phyloP scores from a whole-genome alignment of 2,888 invertebrate genomes.

The Brachypterus glaber region DNA sequence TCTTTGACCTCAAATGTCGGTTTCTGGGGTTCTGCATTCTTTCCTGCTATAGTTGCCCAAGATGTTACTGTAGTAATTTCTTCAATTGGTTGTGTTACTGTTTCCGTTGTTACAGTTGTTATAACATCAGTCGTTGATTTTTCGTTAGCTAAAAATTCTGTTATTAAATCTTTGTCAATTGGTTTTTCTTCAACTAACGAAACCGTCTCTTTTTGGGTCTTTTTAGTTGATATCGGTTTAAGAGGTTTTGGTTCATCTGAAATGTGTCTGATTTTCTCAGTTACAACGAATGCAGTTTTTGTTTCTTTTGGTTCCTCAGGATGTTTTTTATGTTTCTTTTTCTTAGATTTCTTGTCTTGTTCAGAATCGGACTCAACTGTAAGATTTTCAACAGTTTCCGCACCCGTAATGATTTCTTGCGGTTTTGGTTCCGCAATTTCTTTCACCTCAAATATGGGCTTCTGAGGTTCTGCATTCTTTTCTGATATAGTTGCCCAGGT shows the following conservation, averaged over 20 bases:
- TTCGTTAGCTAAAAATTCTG: neutral
- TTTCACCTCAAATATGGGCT: constrained; percentile 3
- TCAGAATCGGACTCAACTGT: constrained; percentile 1
- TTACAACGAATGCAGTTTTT: too few relatives aligned
- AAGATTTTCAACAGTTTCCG: neutral
- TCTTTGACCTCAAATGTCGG: constrained; percentile 4
- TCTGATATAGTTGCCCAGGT: constrained; percentile 17
- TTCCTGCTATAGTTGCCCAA: constrained; percentile 16
- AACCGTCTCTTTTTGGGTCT: too few relatives aligned
- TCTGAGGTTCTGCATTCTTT: neutral
- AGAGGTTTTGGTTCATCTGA: constrained; percentile 7
- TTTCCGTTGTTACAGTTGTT: neutral
- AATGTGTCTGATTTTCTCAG: too few relatives aligned
- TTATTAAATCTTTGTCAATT: neutral
- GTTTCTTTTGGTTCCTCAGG: too few relatives aligned
- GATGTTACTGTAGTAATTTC: constrained; percentile 7
- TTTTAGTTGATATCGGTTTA: too few relatives aligned
- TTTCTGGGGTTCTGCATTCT: neutral
- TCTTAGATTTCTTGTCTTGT: constrained; percentile 4
- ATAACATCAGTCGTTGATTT: neutral
- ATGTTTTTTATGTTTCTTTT: constrained; percentile 9
- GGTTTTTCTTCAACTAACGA: neutral
- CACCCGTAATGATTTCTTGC: too few relatives aligned
- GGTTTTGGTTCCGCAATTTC: constrained; percentile 1
- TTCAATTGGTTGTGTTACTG: neutral